A percentile compares a stretch with the other conserved stretches of the same genome.
Conservation (phyloP, 2,113 vertebrate genomes). For the Ceyx cyanopectus region DNA sequence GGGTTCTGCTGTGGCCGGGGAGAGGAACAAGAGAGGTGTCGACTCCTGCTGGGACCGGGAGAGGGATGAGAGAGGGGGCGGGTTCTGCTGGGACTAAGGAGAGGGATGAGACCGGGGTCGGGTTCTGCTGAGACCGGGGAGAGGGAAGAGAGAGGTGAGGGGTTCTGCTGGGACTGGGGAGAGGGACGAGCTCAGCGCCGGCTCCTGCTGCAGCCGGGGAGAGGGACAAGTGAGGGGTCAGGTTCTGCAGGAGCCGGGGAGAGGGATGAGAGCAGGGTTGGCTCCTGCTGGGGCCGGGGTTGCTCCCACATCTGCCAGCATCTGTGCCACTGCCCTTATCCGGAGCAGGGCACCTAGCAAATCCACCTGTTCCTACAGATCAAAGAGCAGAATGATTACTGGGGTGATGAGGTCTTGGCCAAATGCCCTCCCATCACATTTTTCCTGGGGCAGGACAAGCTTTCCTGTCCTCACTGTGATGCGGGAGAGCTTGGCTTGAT, state of each 20-base stretch:
- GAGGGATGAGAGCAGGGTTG: background rate
- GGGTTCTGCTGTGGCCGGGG: too few species aligned
- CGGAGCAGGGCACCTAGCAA: background rate
- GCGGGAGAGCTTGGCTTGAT: background rate
- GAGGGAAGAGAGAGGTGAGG: too few species aligned
- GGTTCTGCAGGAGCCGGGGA: too few species aligned
- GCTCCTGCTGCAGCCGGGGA: too few species aligned
- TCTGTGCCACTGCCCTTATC: background rate
- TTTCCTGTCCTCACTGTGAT: fast-evolving
- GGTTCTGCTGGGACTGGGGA: background rate
- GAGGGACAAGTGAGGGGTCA: too few species aligned
- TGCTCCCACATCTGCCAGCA: fast-evolving
- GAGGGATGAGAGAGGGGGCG: too few species aligned
- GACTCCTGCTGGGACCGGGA: too few species aligned
- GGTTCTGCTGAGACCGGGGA: too few species aligned
- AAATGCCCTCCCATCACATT: background rate
- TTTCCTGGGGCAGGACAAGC: background rate
- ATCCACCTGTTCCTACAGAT: background rate
- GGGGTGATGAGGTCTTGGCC: background rate
- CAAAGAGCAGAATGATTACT: background rate
- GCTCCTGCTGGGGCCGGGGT: background rate
- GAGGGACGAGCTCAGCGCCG: too few species aligned
- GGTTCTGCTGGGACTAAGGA: too few species aligned
- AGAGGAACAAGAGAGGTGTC: too few species aligned
- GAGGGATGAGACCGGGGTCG: too few species aligned